Conservation (phyloP, 2,888 invertebrate genomes). For the Ornithoptera alexandrae region DNA sequence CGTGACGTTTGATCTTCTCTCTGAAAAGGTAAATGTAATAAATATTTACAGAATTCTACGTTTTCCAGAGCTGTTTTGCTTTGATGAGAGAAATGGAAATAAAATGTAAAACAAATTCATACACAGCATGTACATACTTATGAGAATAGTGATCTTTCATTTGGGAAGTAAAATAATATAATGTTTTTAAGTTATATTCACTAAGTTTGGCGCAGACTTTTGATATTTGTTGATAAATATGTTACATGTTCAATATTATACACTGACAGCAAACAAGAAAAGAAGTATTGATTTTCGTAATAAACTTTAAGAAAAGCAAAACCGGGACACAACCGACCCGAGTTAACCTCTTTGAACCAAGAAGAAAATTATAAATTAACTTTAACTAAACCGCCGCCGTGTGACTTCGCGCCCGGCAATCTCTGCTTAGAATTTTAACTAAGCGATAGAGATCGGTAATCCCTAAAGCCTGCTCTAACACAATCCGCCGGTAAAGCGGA, state of each 20-base stretch:
- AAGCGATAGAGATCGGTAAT: constrained; percentile 72
- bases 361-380: constrained; percentile 67
- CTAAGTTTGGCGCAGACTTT: no score
- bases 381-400: constrained; percentile 61
- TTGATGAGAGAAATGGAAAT: constrained; percentile 25
- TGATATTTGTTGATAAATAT: neutral
- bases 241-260: neutral
- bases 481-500: constrained; percentile 67
- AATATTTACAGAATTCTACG: constrained; percentile 28
- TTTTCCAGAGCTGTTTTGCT: constrained; percentile 22
- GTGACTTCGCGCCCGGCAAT: constrained; percentile 62
- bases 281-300: neutral
- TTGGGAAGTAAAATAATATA: neutral
- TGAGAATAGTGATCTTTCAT: constrained; percentile 2
- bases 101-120: constrained; percentile 14
- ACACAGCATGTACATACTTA: constrained; percentile 1
- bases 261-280: no score
- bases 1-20: constrained; percentile 65
- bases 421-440: constrained; percentile 71
- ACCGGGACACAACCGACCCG: neutral
- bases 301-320: neutral
- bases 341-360: constrained; percentile 26
- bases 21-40: constrained; percentile 51
- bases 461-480: constrained; percentile 63
- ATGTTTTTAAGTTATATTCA: no score